phyloP scores from a whole-genome alignment of 1,140 invertebrate species.

The Monomorium pharaonis region DNA sequence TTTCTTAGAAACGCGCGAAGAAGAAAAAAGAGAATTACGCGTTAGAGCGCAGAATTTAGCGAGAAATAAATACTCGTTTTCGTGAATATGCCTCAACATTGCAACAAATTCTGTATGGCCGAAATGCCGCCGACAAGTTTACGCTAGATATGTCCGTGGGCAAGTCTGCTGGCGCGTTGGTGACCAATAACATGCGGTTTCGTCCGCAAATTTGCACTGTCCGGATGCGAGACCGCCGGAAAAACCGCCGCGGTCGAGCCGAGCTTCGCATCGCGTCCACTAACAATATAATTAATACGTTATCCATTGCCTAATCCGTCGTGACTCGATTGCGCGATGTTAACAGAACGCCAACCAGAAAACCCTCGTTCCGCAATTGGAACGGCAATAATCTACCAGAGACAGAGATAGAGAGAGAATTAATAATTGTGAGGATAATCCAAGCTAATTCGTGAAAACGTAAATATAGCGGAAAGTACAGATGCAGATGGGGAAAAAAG shows the following conservation, averaged over 20 bases:
- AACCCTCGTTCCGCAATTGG: not conserved
- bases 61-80: slow-evolving; percentile 2
- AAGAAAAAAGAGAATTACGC: not conserved
- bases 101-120: slow-evolving; percentile 5
- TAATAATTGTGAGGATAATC: not conserved
- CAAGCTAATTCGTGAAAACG: not conserved
- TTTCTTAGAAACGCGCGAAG: not conserved
- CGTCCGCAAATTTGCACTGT: slow-evolving; percentile 52
- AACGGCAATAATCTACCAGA: not conserved
- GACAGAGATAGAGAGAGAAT: no score
- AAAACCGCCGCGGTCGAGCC: slow-evolving; percentile 47
- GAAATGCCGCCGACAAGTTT: slow-evolving; percentile 35
- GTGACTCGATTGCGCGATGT: slow-evolving; percentile 19
- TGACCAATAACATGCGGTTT: slow-evolving; percentile 50
- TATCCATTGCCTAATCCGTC: slow-evolving; percentile 44
- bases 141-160: not conserved
- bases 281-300: slow-evolving; percentile 60
- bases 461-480: not conserved
- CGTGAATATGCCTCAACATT: not conserved
- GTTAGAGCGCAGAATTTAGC: not conserved
- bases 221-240: slow-evolving; percentile 40
- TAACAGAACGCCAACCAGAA: slow-evolving; percentile 16
- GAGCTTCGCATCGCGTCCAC: slow-evolving; percentile 30
- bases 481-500: not conserved
- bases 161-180: not conserved